Evolutionary conservation across 2,888 invertebrate genomes (phyloP).

Genomic region (Amiota mariae): DNA sequence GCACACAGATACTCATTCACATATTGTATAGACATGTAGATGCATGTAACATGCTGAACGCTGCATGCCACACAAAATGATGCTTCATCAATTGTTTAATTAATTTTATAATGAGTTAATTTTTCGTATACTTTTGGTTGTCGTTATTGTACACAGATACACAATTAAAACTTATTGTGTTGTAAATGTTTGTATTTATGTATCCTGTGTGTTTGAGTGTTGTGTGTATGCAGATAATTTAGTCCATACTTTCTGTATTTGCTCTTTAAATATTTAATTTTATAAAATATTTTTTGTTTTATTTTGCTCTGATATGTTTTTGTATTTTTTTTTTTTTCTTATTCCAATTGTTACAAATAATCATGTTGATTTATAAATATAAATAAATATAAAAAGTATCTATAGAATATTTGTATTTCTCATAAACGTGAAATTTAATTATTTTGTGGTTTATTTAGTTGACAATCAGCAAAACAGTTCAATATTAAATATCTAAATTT

Average conservation of each 20-base stretch:
- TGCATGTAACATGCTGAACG: not conserved
- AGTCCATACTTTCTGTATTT: conserved; percentile 11
- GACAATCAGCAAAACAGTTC: not conserved
- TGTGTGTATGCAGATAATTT: conserved; percentile 3
- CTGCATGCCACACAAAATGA: conserved; percentile 10
- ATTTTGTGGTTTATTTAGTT: conserved; percentile 23
- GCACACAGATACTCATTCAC: conserved; percentile 26
- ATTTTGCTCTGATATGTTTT: not conserved
- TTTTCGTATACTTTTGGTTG: conserved; percentile 42
- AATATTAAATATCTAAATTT: not conserved
- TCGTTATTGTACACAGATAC: conserved; percentile 6
- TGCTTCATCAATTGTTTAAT: conserved; percentile 63
- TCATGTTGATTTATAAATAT: conserved; percentile 20
- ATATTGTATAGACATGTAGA: conserved; percentile 42
- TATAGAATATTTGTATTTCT: not conserved
- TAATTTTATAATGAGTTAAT: conserved; percentile 70
- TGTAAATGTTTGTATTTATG: not conserved
- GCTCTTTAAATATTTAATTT: conserved; percentile 20
- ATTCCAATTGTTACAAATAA: not conserved
- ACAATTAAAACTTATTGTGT: not conserved
- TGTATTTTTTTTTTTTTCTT: no score
- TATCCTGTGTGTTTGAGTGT: conserved; percentile 21
- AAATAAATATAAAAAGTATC: not conserved
- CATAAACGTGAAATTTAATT: conserved; percentile 19
- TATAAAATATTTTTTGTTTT: not conserved